A percentile compares a stretch with the other conserved stretches of the same genome.
Evolutionary conservation across 2,888 invertebrate species (phyloP).

Genomic region (Thereva nobilitata): DNA sequence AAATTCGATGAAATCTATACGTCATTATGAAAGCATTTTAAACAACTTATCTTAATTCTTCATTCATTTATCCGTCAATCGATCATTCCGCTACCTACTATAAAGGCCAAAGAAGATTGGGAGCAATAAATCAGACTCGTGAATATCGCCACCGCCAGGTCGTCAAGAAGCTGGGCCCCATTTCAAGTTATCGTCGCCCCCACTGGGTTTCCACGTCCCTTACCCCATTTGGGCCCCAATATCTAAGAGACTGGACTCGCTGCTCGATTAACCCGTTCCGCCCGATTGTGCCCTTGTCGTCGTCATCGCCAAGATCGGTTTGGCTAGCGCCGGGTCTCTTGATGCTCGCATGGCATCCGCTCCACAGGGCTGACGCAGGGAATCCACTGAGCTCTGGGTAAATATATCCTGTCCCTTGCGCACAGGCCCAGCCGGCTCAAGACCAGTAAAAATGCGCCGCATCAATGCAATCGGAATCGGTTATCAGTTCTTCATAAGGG

Average conservation of each 20-base stretch:
- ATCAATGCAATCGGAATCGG: conserved; percentile 35
- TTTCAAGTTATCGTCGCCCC: conserved; percentile 5
- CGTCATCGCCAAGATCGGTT: background rate
- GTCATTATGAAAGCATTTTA: too few species aligned
- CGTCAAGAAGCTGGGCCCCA: conserved; percentile 9
- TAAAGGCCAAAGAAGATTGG: background rate
- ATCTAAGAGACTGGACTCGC: conserved; percentile 5
- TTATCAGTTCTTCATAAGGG: conserved; percentile 57
- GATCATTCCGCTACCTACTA: conserved; percentile 20
- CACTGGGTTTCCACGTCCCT: conserved; percentile 14
- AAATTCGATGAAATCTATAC: too few species aligned
- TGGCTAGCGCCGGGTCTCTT: conserved; percentile 2
- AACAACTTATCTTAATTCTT: conserved; percentile 12
- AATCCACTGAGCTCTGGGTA: background rate
- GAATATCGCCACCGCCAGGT: conserved; percentile 23
- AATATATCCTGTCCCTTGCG: background rate
- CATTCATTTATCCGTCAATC: conserved; percentile 26
- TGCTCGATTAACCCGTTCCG: conserved; percentile 5
- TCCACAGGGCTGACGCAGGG: background rate
- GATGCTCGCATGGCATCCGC: conserved; percentile 11
- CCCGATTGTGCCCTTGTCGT: conserved; percentile 1
- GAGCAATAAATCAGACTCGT: conserved; percentile 28
- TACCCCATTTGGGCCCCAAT: conserved; percentile 7
- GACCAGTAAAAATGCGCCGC: conserved; percentile 33
- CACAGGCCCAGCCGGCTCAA: background rate